Evolutionary conservation across 2,113 vertebrate species (phyloP).

Genomic region (Tympanuchus pallidicinctus): DNA sequence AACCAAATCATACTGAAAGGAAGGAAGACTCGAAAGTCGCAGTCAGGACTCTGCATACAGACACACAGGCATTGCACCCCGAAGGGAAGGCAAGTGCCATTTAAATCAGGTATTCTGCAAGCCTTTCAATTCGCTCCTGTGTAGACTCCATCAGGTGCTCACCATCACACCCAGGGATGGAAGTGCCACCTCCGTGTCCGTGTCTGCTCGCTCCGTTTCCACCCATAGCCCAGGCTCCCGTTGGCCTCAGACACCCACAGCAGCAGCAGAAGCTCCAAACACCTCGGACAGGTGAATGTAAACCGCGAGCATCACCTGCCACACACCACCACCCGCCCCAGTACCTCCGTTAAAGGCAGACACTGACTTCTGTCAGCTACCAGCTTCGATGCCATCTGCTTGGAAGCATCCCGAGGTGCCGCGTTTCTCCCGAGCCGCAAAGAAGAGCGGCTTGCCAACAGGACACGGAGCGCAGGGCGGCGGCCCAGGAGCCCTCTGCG

Average conservation of each 20-base stretch:
- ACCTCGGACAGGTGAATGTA: background rate
- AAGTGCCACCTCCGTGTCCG: background rate
- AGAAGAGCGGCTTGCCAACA: accelerated
- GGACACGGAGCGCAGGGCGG: no score
- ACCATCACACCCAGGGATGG: background rate
- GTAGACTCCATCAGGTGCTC: background rate
- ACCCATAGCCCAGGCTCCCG: background rate
- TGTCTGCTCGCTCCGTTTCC: background rate
- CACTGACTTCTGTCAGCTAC: accelerated
- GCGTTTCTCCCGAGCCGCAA: accelerated
- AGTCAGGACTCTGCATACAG: background rate
- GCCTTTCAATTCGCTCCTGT: no score
- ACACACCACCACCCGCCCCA: no score
- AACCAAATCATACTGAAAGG: background rate
- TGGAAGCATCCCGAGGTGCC: background rate
- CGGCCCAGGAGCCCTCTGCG: background rate
- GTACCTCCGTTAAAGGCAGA: background rate
- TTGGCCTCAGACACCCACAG: background rate
- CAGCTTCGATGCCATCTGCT: background rate
- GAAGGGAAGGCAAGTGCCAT: background rate
- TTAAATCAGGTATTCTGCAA: no score
- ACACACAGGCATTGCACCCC: background rate
- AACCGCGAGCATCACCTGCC: background rate
- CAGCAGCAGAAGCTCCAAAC: accelerated
- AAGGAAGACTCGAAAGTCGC: background rate